These are phyloP conservation scores for Oenanthe oenanthe DNA, from an alignment of 2,113 vertebrate species.

Conservation along the genomic window DNA sequence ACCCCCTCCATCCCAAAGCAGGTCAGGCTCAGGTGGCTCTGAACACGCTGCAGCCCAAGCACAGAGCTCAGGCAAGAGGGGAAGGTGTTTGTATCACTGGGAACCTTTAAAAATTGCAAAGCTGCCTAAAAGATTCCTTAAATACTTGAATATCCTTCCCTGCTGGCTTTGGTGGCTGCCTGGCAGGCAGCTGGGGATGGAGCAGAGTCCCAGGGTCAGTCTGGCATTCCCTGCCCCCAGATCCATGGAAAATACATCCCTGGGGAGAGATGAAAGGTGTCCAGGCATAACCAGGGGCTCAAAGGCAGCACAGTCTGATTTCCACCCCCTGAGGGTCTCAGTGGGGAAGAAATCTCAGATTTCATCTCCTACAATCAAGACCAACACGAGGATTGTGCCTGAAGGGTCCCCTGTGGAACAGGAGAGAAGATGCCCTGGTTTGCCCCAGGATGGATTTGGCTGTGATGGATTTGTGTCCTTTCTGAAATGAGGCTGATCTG, in stretches of 20 bases:
- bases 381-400: not conserved
- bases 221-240: not conserved
- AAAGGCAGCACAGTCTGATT: not conserved
- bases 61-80: not conserved
- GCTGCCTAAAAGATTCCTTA: not conserved
- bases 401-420: not conserved
- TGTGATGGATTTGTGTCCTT: no score
- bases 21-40: not conserved
- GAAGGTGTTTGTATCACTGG: not conserved
- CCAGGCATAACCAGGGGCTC: not conserved
- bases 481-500: not conserved
- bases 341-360: not conserved
- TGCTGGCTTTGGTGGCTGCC: not conserved
- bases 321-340: rapidly evolving
- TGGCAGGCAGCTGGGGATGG: not conserved
- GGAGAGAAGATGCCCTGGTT: not conserved
- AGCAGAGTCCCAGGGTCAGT: not conserved
- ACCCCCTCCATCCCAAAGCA: not conserved
- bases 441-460: not conserved
- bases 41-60: not conserved
- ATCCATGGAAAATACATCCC: not conserved
- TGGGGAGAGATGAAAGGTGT: not conserved
- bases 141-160: not conserved
- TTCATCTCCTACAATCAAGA: not conserved
- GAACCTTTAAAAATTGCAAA: not conserved